A percentile compares a stretch with the other conserved stretches of the same genome.
phyloP scores from a whole-genome alignment of 37 sponge, comb jelly and placozoan genomes.

The Crambe crambe region DNA sequence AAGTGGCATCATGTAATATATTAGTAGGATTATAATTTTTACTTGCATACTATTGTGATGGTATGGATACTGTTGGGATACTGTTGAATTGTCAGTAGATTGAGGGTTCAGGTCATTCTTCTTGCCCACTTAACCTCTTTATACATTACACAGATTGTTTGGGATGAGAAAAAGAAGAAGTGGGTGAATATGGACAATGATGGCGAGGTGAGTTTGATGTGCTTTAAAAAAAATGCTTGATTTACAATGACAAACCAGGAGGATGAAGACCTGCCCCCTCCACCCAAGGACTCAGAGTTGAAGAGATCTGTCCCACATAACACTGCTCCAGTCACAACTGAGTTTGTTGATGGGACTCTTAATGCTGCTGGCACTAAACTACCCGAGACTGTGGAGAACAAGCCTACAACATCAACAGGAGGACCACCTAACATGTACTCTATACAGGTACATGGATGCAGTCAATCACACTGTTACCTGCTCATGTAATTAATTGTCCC shows the following conservation, averaged over 20 bases:
- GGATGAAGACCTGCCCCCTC: constrained; percentile 10
- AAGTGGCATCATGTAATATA: no score
- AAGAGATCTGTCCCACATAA: background rate
- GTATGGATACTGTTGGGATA: no score
- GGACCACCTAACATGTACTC: constrained; percentile 8
- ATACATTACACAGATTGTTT: no score
- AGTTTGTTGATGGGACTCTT: background rate
- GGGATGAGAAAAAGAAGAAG: constrained; percentile 61
- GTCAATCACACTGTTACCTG: background rate
- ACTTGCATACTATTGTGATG: no score
- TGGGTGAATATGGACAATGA: constrained; percentile 65
- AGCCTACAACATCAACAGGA: background rate
- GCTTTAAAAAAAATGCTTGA: no score
- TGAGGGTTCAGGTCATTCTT: no score
- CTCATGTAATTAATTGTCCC: no score
- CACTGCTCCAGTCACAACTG: background rate
- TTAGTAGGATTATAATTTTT: no score
- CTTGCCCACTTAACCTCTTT: no score
- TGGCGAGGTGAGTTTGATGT: constrained; percentile 36
- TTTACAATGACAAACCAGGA: no score
- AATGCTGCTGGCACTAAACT: background rate
- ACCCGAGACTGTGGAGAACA: background rate
- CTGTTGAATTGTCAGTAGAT: no score
- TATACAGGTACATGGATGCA: background rate
- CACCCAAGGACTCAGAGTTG: constrained; percentile 27